phyloP scores from a whole-genome alignment of 1,140 invertebrate genomes.

The Marisa cornuarietis region DNA sequence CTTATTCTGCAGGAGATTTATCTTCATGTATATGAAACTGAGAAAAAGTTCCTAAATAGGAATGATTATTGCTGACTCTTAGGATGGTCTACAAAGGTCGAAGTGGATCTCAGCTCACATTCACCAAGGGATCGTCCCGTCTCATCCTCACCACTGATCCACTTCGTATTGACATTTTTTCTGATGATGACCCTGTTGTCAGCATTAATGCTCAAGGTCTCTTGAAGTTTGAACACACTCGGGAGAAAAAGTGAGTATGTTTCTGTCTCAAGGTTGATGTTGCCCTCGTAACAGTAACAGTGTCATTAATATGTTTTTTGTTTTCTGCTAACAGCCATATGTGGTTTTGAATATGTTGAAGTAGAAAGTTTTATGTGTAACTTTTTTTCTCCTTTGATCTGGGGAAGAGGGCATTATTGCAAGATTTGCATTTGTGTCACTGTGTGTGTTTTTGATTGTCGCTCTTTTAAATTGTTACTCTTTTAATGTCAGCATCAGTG shows the following conservation, averaged over 20 bases:
- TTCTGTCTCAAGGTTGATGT: background rate
- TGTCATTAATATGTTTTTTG: background rate
- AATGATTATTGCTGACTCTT: background rate
- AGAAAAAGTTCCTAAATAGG: background rate
- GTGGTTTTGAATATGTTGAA: background rate
- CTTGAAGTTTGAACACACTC: slow-evolving; percentile 90
- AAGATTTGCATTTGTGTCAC: too few relatives aligned
- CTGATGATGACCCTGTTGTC: slow-evolving; percentile 78
- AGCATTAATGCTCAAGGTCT: slow-evolving; percentile 89
- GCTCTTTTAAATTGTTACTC: too few relatives aligned
- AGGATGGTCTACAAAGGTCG: slow-evolving; percentile 47
- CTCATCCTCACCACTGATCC: slow-evolving; percentile 79
- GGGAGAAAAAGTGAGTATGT: slow-evolving; percentile 50
- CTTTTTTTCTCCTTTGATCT: too few relatives aligned
- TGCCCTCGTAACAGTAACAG: background rate
- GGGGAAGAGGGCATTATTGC: too few relatives aligned
- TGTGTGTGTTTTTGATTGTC: too few relatives aligned
- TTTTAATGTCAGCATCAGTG: too few relatives aligned
- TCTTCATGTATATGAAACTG: background rate
- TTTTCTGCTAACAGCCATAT: background rate
- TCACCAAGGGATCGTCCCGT: slow-evolving; percentile 70
- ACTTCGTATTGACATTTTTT: slow-evolving; percentile 86
- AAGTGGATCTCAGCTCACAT: slow-evolving; percentile 40
- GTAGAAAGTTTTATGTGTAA: too few relatives aligned
- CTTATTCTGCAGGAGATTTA: background rate